Evolutionary conservation across 2,113 vertebrate species (phyloP), one percentile per base, ranked within the genome.

Genomic region (Hydrolagus affinis): DNA sequence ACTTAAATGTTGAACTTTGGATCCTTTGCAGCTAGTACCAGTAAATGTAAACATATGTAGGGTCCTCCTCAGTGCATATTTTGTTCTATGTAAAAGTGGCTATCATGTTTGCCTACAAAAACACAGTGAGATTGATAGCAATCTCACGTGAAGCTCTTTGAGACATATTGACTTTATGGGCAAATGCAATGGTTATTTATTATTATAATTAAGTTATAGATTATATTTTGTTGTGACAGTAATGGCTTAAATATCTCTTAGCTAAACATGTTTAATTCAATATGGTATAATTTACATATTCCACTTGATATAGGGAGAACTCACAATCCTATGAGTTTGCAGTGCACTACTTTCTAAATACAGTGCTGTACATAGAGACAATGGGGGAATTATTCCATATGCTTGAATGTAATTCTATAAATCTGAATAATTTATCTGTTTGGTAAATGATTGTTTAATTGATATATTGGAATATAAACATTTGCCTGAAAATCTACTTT

Each of bases 361-460:
- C n/a, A n/a, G n/a, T 66, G 56, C 44, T 59, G 57, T n/a, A 83
- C 60, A 83, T 30, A 83, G 62, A 28, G 23, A 15, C 23, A 83
- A 64, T 64, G 23, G 9, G 9, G 60, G n/a, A 19, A n/a, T 19
- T 28, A 66, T 23, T 10, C 77, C 60, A 30, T 30, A 30, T 83
- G 77, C 66, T 60, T 28, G 30, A 64, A 25, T 83, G 62, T 66
- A 83, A 64, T 30, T 83, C 17, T 83, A 66, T 25, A 74, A 83
- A 28, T 66, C 12, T 25, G n/a, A 64, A 64, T 12, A 83, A 64
- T 28, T 17, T 64, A n/a, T 78, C 59, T 62, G 28, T 78, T 78
- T 62, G 14, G 25, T 83, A 83, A 83, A 83, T 64, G 77, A 83
- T 83, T 17, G 60, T n/a, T n/a, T n/a, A n/a, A 83, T 25, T 83